These are phyloP conservation scores for Atrina japonica DNA, from an alignment of 2,888 invertebrate genomes.

Conservation along the genomic window DNA sequence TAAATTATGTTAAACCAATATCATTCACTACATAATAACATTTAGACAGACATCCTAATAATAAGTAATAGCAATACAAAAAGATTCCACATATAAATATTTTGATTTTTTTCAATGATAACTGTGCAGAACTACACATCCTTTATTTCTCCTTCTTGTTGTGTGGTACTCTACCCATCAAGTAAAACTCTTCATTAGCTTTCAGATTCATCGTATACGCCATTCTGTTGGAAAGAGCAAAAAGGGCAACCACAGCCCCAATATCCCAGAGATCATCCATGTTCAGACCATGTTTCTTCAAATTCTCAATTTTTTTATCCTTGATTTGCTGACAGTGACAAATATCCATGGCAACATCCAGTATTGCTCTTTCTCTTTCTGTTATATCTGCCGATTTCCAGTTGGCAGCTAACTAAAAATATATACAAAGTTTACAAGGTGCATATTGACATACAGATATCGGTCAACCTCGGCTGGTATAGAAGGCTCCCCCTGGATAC, in stretches of 20 bases:
- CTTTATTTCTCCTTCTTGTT: too few relatives aligned
- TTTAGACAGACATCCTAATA: too few relatives aligned
- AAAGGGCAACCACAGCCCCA: slow-evolving; percentile 69
- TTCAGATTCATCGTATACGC: slow-evolving; percentile 68
- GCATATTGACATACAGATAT: too few relatives aligned
- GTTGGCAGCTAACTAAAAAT: slow-evolving; percentile 67
- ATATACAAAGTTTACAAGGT: background rate
- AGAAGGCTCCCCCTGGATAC: too few relatives aligned
- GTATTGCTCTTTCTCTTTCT: slow-evolving; percentile 67
- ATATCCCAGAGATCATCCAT: slow-evolving; percentile 76
- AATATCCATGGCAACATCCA: slow-evolving; percentile 71
- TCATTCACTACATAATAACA: too few relatives aligned
- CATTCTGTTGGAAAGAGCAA: slow-evolving; percentile 75
- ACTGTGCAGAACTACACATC: too few relatives aligned
- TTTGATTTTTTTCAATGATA: too few relatives aligned
- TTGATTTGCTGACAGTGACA: slow-evolving; percentile 60
- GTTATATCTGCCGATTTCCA: slow-evolving; percentile 69
- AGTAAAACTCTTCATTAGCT: slow-evolving; percentile 73
- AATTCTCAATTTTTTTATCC: slow-evolving; percentile 59
- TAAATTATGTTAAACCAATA: too few relatives aligned
- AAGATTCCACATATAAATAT: too few relatives aligned
- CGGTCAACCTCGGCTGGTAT: too few relatives aligned
- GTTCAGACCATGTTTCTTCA: slow-evolving; percentile 64
- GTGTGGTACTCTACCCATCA: too few relatives aligned
- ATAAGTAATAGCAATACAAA: too few relatives aligned